These are phyloP conservation scores for Cheiracanthium punctorium DNA, from an alignment of 2,888 invertebrate genomes.

Conservation along the genomic window DNA sequence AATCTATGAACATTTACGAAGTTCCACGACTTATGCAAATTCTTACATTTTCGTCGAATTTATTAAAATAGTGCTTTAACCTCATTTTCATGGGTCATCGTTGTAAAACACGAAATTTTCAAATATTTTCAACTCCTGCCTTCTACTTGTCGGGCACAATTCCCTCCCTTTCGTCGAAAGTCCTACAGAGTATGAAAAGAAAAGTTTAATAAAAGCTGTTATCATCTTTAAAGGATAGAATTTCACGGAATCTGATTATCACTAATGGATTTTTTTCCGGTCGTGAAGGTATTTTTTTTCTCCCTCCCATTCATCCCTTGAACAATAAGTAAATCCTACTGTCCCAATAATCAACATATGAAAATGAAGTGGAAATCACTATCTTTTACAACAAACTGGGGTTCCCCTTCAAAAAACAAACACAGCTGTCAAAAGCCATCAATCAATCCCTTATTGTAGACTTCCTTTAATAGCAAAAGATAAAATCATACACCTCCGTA, in stretches of 20 bases:
- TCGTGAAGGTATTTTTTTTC: constrained; percentile 6
- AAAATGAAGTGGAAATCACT: constrained; percentile 11
- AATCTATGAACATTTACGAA: too few species aligned
- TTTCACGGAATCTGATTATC: neutral
- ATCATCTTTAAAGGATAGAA: neutral
- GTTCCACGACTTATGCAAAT: too few species aligned
- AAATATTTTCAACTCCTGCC: too few species aligned
- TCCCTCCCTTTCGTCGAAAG: too few species aligned
- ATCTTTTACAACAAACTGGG: neutral
- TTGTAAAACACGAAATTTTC: too few species aligned
- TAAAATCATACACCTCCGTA: constrained; percentile 8
- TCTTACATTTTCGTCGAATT: too few species aligned
- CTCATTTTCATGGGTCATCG: too few species aligned
- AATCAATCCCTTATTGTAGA: constrained; percentile 2
- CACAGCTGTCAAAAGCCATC: constrained; percentile 2
- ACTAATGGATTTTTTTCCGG: constrained; percentile 9
- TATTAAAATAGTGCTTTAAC: too few species aligned
- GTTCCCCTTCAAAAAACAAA: neutral
- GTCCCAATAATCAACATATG: neutral
- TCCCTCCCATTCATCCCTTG: neutral
- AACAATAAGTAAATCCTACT: neutral
- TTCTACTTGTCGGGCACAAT: too few species aligned
- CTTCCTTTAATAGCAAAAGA: neutral
- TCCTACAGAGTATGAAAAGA: too few species aligned
- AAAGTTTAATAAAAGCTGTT: neutral